These are phyloP conservation scores for Charina bottae DNA, from an alignment of 2,113 vertebrate species.

Conservation along the genomic window DNA sequence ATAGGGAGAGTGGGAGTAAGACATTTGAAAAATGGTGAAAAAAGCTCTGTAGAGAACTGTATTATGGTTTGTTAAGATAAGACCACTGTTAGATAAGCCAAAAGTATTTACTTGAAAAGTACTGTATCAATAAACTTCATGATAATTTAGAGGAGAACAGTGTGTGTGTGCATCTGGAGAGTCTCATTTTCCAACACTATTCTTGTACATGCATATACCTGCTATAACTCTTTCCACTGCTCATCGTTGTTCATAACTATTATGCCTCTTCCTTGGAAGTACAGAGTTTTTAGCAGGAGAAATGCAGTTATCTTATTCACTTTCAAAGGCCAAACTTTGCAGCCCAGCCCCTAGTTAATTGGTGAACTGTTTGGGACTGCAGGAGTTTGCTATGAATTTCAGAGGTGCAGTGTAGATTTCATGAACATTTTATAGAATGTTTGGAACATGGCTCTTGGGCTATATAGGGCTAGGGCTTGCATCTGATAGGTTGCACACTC, in stretches of 20 bases:
- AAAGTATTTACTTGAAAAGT: no score
- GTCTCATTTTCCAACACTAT: neutral
- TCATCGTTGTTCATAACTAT: neutral
- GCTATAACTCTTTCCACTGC: no score
- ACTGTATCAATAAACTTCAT: neutral
- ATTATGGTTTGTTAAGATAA: no score
- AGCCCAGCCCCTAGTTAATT: neutral
- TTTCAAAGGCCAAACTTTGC: neutral
- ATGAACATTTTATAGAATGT: neutral
- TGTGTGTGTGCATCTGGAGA: neutral
- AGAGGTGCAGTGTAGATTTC: neutral
- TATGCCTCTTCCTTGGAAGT: neutral
- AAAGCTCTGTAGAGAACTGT: neutral
- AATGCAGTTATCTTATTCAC: neutral
- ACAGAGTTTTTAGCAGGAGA: neutral
- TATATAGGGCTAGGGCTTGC: neutral
- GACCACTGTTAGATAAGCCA: no score
- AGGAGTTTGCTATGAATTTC: neutral
- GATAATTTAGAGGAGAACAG: neutral
- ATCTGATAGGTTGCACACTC: neutral
- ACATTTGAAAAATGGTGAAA: neutral
- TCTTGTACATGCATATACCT: neutral
- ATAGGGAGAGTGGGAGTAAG: neutral
- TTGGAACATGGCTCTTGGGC: neutral
- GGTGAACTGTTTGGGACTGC: neutral